Evolutionary conservation across 2,888 invertebrate genomes (phyloP), one percentile per base, ranked within the genome.

Genomic region (Lottia gigantea): DNA sequence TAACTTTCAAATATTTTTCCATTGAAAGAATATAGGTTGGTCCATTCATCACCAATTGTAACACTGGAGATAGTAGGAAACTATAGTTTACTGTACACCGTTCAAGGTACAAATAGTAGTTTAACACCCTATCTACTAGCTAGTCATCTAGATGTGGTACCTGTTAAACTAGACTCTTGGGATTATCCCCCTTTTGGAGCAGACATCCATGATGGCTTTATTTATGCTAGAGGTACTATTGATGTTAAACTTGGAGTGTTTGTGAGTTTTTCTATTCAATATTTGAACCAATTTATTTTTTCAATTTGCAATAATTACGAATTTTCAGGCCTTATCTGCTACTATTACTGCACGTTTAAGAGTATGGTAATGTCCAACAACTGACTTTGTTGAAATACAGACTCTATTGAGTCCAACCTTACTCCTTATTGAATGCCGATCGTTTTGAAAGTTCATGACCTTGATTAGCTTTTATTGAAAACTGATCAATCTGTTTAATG

Each of bases 101-200:
- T 91, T 45, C 75, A 83, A 73, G 90, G 90, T 47, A 81, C 78
- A 25, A 83, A 89, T 76, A 14, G 76, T 25, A 74, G 75, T 0
- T 82, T 89, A 45, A 85, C 83, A 61, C 90, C 90, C 0, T 91
- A 90, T 81, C 74, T 91, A 73, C 81, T 91, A 68, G 86, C 88
- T 75, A 88, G 89, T 46, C 91, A 91, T 79, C 76, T 91, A 66
- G 91, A 91, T 82, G 91, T 91, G 19, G 91, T 91, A 1, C 90
- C 91, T 31, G 78, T 78, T 11, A 77, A 80, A 11, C 66, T 74
- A 77, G 62, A 78, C 7, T 72, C 76, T 8, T 86, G 87, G 87
- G 82, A 85, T 8, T 82, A 83, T 31, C 86, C 86, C 19, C 91
- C 91, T 14, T 91, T 90, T 78, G 83, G 80, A 64, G 90, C 89